These are phyloP conservation scores for Muscina levida DNA, from an alignment of 2,888 invertebrate genomes.

Conservation along the genomic window DNA sequence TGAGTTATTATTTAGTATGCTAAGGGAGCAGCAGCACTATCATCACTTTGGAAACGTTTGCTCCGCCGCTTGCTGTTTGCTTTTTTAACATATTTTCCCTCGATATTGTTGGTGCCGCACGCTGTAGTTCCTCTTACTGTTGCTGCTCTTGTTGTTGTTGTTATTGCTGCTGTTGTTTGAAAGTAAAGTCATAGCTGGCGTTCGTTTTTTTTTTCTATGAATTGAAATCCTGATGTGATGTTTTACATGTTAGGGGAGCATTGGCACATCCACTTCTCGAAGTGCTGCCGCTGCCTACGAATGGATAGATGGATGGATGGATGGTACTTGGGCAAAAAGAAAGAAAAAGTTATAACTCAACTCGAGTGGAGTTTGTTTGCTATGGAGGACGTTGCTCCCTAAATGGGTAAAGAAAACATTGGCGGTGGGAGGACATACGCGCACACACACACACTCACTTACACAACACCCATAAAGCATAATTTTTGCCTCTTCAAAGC, in stretches of 20 bases:
- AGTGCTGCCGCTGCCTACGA: neutral
- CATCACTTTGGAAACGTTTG: constrained; percentile 54
- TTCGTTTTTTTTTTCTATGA: constrained; percentile 42
- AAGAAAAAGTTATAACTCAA: constrained; percentile 63
- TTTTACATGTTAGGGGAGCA: constrained; percentile 58
- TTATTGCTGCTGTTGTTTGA: constrained; percentile 13
- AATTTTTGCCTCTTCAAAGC: constrained; percentile 47
- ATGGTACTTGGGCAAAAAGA: constrained; percentile 35
- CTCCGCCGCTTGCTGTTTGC: constrained; percentile 17
- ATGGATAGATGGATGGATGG: neutral
- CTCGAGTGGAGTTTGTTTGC: constrained; percentile 42
- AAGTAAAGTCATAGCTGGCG: constrained; percentile 51
- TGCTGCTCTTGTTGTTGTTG: no score
- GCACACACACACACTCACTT: neutral
- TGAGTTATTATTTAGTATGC: constrained; percentile 49
- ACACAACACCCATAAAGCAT: constrained; percentile 21
- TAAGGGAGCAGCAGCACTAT: constrained; percentile 44
- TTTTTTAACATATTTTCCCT: neutral
- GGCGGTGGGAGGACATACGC: constrained; percentile 1
- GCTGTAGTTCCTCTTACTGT: no score
- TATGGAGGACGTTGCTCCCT: constrained; percentile 59
- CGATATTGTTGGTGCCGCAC: neutral
- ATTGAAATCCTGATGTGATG: constrained; percentile 53
- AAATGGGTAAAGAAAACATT: constrained; percentile 16
- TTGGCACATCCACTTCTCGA: constrained; percentile 50